These are phyloP conservation scores for Brachypodius melanocephalos DNA, from an alignment of 2,113 vertebrate genomes.

Conservation along the genomic window DNA sequence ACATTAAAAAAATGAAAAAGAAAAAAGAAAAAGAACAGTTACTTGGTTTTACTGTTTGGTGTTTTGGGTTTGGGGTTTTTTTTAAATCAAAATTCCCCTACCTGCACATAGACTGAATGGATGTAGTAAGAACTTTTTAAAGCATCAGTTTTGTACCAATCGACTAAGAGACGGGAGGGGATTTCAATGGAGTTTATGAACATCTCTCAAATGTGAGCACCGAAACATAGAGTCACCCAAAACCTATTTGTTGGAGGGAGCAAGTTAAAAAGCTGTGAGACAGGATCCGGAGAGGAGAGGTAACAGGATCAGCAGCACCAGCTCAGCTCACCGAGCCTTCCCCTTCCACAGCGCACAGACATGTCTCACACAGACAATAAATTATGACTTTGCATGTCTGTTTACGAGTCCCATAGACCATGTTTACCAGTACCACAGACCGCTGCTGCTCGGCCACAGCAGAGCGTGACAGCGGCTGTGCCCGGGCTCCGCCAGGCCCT, in stretches of 20 bases:
- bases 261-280: not conserved
- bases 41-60: not conserved
- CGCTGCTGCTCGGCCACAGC: not conserved
- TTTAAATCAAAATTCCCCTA: not conserved
- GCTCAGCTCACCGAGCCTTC: not conserved
- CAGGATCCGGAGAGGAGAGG: not conserved
- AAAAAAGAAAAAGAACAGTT: not conserved
- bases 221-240: fast-evolving
- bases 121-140: not conserved
- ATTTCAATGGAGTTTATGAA: not conserved
- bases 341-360: not conserved
- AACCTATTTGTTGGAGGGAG: not conserved
- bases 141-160: not conserved
- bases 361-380: not conserved
- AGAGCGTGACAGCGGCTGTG: fast-evolving
- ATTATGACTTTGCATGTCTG: not conserved
- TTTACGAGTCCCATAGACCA: not conserved
- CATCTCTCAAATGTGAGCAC: fast-evolving
- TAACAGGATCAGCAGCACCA: not conserved
- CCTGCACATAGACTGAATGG: not conserved
- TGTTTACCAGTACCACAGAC: not conserved
- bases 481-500: not conserved
- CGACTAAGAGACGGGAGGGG: not conserved
- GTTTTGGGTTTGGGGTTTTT: no score
- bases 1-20: not conserved